phyloP scores from a whole-genome alignment of 2,113 vertebrate species.

The Halcyon senegalensis region DNA sequence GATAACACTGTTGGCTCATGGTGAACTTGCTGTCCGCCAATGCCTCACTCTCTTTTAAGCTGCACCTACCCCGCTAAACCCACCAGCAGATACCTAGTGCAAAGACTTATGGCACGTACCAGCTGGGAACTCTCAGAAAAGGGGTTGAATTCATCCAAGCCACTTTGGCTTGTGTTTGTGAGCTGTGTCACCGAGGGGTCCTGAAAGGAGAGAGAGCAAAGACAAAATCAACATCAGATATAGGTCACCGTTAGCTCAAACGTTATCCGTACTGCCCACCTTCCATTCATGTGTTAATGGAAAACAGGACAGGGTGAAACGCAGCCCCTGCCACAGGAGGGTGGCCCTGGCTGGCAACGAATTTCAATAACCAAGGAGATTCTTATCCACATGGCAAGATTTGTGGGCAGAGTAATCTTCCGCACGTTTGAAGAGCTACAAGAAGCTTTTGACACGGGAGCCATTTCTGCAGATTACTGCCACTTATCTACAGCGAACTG shows the following conservation, averaged over 20 bases:
- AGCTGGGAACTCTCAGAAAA: conserved; percentile 81
- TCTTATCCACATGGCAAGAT: background rate
- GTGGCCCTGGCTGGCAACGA: background rate
- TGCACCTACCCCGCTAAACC: background rate
- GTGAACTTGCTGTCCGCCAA: background rate
- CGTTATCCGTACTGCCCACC: rapidly evolving
- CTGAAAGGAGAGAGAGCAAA: conserved; percentile 66
- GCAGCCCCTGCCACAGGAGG: background rate
- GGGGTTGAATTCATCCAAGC: conserved; percentile 87
- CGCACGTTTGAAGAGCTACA: background rate
- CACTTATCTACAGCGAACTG: rapidly evolving
- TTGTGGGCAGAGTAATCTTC: background rate
- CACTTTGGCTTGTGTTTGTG: conserved; percentile 73
- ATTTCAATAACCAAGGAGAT: background rate
- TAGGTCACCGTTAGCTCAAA: rapidly evolving
- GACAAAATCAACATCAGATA: background rate
- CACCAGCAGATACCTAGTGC: background rate
- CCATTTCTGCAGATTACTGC: background rate
- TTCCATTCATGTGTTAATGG: background rate
- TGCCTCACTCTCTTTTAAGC: background rate
- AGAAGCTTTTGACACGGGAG: background rate
- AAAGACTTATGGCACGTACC: conserved; percentile 56
- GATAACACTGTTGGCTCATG: background rate
- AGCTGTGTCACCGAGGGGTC: conserved; percentile 92
- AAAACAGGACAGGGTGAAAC: background rate